Evolutionary conservation across 2,888 invertebrate species (phyloP).

Genomic region (Agonopterix alstromeriana): DNA sequence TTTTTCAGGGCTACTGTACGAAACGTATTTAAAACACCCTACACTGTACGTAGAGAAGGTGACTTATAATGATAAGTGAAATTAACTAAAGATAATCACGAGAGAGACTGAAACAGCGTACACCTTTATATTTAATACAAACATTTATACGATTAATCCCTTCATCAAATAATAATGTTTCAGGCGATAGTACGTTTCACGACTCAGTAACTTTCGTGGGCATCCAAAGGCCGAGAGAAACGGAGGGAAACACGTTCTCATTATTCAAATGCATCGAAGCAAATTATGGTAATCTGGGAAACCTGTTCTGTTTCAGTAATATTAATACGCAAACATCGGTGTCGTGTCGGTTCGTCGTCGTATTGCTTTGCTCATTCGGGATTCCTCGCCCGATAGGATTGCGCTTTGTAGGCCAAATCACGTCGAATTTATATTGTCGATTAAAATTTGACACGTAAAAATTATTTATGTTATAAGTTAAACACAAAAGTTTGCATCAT

Average conservation of each 20-base stretch:
- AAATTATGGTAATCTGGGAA: slow-evolving; percentile 75
- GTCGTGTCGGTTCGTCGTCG: slow-evolving; percentile 18
- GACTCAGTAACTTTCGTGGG: slow-evolving; percentile 54
- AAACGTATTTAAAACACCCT: no score
- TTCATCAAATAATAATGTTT: slow-evolving; percentile 1
- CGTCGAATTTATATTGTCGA: no score
- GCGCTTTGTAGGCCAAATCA: no score
- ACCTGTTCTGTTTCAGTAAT: slow-evolving; percentile 73
- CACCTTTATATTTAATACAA: no score
- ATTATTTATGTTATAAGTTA: no score
- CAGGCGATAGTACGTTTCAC: slow-evolving; percentile 28
- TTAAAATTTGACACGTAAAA: no score
- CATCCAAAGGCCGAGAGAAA: slow-evolving; percentile 43
- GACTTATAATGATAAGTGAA: no score
- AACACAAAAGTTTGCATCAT: no score
- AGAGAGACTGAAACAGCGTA: no score
- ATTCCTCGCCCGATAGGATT: slow-evolving; percentile 17
- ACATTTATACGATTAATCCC: not conserved
- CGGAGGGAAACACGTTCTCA: slow-evolving; percentile 65
- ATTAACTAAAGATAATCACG: no score
- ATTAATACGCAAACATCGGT: slow-evolving; percentile 67
- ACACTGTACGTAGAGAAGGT: no score
- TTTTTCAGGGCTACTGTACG: no score
- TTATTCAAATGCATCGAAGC: slow-evolving; percentile 76
- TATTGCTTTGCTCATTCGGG: slow-evolving; percentile 16